Evolutionary conservation across 2,888 invertebrate species (phyloP).

Genomic region (Nomada fucata): DNA sequence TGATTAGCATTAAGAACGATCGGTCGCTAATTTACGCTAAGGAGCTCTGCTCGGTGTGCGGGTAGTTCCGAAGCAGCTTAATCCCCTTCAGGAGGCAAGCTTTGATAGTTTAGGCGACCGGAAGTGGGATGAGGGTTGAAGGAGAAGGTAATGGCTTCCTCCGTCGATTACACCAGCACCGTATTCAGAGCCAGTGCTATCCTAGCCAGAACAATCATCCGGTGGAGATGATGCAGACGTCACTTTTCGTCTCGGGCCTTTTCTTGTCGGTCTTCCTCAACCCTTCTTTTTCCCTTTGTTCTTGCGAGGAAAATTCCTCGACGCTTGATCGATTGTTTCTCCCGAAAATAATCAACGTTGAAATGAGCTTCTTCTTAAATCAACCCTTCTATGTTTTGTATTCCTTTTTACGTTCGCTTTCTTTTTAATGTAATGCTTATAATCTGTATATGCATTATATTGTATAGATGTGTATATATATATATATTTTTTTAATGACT

Average conservation of each 20-base stretch:
- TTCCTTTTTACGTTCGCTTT: neutral
- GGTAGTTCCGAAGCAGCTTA: slow-evolving; percentile 64
- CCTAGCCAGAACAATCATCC: slow-evolving; percentile 66
- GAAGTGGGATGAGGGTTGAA: slow-evolving; percentile 55
- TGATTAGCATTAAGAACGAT: slow-evolving; percentile 53
- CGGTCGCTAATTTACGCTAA: slow-evolving; percentile 63
- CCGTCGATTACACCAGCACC: slow-evolving; percentile 56
- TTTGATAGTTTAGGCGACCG: slow-evolving; percentile 54
- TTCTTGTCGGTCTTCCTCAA: neutral
- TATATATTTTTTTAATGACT: slow-evolving; percentile 15
- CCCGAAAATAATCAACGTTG: slow-evolving; percentile 30
- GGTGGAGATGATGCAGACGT: slow-evolving; percentile 54
- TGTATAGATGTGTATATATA: slow-evolving; percentile 21
- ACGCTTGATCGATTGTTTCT: slow-evolving; percentile 40
- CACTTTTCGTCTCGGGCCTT: slow-evolving; percentile 34
- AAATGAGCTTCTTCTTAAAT: slow-evolving; percentile 12
- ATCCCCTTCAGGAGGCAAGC: slow-evolving; percentile 61
- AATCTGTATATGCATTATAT: slow-evolving; percentile 1
- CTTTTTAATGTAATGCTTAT: neutral
- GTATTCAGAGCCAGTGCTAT: slow-evolving; percentile 58
- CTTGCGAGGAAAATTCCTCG: neutral
- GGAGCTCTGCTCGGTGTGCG: slow-evolving; percentile 51
- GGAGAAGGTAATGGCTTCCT: slow-evolving; percentile 67
- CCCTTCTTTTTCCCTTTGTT: neutral
- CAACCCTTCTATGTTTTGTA: neutral